Percentiles rank a stretch among this genome's conserved stretches.
phyloP scores from a whole-genome alignment of 2,888 invertebrate genomes.

The Ennomos fuscantarius region DNA sequence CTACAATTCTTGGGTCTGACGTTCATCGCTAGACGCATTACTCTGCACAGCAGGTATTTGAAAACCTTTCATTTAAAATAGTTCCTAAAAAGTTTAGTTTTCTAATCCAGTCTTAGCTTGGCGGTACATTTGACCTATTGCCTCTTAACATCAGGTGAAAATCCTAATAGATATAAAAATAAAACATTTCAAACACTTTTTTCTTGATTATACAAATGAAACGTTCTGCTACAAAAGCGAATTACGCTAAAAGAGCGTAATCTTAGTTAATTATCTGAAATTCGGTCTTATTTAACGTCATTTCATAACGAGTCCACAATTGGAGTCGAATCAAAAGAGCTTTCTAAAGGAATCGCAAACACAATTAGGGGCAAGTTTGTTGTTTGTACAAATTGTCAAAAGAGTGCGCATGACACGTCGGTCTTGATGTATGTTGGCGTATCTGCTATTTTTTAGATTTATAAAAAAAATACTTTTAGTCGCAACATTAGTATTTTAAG shows the following conservation, averaged over 20 bases:
- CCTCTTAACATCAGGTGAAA: too few relatives aligned
- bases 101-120: neutral
- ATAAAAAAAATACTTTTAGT: conserved; percentile 6
- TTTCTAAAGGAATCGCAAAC: conserved; percentile 79
- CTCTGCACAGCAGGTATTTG: too few relatives aligned
- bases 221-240: conserved; percentile 68
- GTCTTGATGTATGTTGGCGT: conserved; percentile 22
- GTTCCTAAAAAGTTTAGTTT: neutral
- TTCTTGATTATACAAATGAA: conserved; percentile 20
- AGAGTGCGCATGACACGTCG: conserved; percentile 67
- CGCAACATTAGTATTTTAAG: conserved; percentile 21
- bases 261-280: conserved; percentile 82
- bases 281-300: conserved; percentile 79
- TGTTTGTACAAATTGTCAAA: conserved; percentile 74
- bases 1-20: neutral
- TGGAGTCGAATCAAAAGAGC: conserved; percentile 75
- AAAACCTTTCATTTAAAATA: too few relatives aligned
- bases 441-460: too few relatives aligned
- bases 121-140: too few relatives aligned
- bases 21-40: too few relatives aligned
- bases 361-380: conserved; percentile 76
- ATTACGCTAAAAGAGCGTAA: conserved; percentile 73
- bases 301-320: conserved; percentile 76
- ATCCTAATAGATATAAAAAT: too few relatives aligned
- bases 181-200: too few relatives aligned